Base-by-base conservation (phyloP, 2,113 vertebrate species). In the Promerops cafer region DNA sequence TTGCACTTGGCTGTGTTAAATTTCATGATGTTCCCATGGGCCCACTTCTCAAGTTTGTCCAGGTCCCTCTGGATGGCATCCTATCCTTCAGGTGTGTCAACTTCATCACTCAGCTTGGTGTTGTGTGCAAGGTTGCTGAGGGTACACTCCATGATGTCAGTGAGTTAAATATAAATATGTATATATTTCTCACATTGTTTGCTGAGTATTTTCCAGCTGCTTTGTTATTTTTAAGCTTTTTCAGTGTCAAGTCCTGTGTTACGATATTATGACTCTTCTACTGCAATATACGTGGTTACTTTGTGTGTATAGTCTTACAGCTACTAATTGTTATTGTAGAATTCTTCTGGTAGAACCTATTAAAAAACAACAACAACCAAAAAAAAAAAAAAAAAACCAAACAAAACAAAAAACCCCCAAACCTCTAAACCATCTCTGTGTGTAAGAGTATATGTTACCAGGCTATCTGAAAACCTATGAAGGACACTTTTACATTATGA, bases 221-320 rank as follows among this genome's bases (percentile, higher is more conserved):
- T 71, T 15, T 60, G 18, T 70, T 85, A 6, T 37, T 80, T 68
- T 59, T 31, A 49, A 40, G 10, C 8, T 18, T 39, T 9, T 13
- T 15, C 28, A 6, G 2, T 65, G 6, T 52, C 31, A 70, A 87
- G 8, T 8, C 4, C 7, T n/a, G 11, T 70, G n/a, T 59, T 31
- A 23, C 2, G 3, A 45, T 56, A 11, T 28, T 42, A 22, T 22
- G 27, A 50, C 11, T 63, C 11, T 68, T 65, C 6, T 49, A 10
- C 19, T 91, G 17, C 11, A 16, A 12, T 16, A 17, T 22, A 56
- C 54, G 44, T 19, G 2, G 2, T 22, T 82, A 26, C 16, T 83
- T 86, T 33, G 8, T 71, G 4, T 28, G 1, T 42, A 10, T 5
- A 83, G 14, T 45, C 21, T 71, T 19, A 7, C 0, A 0, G 18